A percentile compares a stretch with the other conserved stretches of the same genome.
These are phyloP conservation scores for Montipora capricornis DNA, from an alignment of 64 coral and sea anemone genomes.

Conservation along the genomic window DNA sequence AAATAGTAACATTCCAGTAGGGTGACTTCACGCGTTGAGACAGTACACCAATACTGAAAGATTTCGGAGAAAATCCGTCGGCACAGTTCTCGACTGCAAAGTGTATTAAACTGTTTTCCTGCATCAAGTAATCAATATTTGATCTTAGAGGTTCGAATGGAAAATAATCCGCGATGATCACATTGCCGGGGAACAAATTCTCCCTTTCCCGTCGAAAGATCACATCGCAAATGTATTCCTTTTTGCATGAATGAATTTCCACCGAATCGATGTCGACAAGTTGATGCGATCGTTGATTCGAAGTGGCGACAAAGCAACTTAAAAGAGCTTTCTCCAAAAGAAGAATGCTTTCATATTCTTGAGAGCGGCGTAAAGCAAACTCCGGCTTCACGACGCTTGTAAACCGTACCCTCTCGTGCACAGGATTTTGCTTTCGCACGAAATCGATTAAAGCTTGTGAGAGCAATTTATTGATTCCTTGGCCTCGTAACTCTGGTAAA, in stretches of 20 bases:
- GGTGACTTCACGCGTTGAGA: background rate
- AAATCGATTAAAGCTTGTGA: background rate
- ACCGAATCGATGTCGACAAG: background rate
- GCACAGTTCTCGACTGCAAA: slow-evolving; percentile 18
- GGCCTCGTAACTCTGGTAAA: slow-evolving; percentile 5
- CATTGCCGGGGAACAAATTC: background rate
- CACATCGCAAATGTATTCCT: background rate
- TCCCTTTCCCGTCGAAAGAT: background rate
- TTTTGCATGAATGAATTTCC: background rate
- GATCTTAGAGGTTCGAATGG: background rate
- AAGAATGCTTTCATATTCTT: background rate
- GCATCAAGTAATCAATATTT: slow-evolving; percentile 49
- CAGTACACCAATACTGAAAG: slow-evolving; percentile 49
- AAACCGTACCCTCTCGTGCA: background rate
- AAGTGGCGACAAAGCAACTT: background rate
- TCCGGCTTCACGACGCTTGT: no score
- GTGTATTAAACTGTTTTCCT: slow-evolving; percentile 9
- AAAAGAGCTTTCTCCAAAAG: background rate
- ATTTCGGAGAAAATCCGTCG: background rate
- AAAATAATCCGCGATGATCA: background rate
- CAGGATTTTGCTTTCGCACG: background rate
- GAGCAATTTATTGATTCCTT: background rate
- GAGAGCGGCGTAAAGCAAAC: no score
- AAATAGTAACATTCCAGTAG: background rate
- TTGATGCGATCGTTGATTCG: no score